Conservation (phyloP, 2,888 invertebrate species). For the Magallana nippona region DNA sequence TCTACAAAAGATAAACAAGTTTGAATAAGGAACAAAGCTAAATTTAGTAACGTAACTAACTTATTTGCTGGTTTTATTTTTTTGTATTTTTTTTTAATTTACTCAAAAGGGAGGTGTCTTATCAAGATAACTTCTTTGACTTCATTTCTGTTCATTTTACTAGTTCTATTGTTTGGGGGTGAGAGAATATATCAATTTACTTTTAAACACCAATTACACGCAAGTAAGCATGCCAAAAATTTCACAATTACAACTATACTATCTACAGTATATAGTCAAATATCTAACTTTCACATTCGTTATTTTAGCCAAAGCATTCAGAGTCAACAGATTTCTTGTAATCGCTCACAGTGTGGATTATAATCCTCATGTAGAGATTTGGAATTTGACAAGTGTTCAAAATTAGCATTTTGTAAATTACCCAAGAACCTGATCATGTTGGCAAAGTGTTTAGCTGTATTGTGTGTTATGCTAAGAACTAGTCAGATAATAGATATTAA, state of each 20-base stretch:
- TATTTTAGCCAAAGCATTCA: conserved; percentile 5
- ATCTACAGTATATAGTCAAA: too few species aligned
- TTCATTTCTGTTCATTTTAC: not conserved
- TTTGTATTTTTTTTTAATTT: too few species aligned
- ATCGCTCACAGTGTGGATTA: conserved; percentile 1
- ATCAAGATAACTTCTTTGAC: too few species aligned
- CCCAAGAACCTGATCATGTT: not conserved
- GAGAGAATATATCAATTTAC: not conserved
- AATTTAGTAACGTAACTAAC: too few species aligned
- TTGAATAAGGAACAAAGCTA: too few species aligned
- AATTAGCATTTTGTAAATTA: not conserved
- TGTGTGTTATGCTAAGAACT: not conserved
- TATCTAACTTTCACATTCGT: not conserved
- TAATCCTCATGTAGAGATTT: not conserved
- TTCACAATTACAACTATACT: too few species aligned
- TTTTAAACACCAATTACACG: not conserved
- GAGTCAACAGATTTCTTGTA: not conserved
- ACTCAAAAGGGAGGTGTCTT: too few species aligned
- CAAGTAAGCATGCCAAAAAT: too few species aligned
- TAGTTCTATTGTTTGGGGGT: not conserved
- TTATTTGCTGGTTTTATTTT: too few species aligned
- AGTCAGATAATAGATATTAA: too few species aligned
- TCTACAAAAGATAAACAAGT: not conserved
- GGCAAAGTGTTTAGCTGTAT: not conserved
- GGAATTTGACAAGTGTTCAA: conserved; percentile 24